Conservation (phyloP, 1,140 invertebrate genomes). For the Drosophila malerkotliana region DNA sequence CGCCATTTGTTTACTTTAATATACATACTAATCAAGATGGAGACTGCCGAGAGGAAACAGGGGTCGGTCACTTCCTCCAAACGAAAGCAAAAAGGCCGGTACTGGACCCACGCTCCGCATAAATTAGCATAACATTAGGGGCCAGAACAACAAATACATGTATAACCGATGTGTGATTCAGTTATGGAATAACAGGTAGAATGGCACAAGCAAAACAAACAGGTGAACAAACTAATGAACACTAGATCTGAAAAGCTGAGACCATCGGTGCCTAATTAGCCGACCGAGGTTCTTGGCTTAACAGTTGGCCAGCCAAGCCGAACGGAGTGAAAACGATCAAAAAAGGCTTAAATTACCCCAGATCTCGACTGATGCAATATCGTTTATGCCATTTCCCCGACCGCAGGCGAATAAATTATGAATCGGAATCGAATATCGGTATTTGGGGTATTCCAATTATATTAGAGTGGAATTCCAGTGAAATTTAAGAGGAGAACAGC, state of each 20-base stretch:
- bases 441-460: conserved; percentile 34
- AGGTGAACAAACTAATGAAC: conserved; percentile 76
- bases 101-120: conserved; percentile 73
- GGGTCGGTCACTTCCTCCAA: conserved; percentile 48
- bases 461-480: conserved; percentile 27
- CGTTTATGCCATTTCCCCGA: conserved; percentile 3
- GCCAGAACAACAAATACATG: conserved; percentile 51
- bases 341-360: conserved; percentile 38
- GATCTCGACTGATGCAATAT: conserved; percentile 33
- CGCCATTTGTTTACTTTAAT: conserved; percentile 36
- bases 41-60: conserved; percentile 2
- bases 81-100: conserved; percentile 47
- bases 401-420: conserved; percentile 23
- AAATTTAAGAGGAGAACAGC: conserved; percentile 25
- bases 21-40: neutral
- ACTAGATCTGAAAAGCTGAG: conserved; percentile 14
- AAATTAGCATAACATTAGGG: conserved; percentile 69
- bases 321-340: conserved; percentile 46
- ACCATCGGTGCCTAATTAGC: conserved; percentile 48
- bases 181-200: conserved; percentile 52
- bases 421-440: conserved; percentile 16
- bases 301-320: conserved; percentile 63
- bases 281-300: conserved; percentile 39
- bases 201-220: conserved; percentile 46
- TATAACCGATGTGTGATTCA: conserved; percentile 30